Evolutionary conservation across 1,140 invertebrate genomes (phyloP), one percentile per base, ranked within the genome.

Genomic region (Dinoponera quadriceps): DNA sequence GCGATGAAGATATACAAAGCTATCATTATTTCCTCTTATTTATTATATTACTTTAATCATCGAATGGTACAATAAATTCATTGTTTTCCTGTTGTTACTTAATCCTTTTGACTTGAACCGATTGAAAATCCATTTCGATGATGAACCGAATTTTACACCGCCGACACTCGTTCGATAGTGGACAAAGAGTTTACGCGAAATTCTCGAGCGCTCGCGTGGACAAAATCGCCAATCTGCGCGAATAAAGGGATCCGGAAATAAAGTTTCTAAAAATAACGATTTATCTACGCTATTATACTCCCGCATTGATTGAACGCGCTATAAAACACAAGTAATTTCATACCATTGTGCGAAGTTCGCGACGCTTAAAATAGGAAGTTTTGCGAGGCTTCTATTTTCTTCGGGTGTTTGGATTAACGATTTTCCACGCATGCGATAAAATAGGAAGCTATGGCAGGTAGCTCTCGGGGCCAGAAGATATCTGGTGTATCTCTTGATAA

Each of bases 221-320:
- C 16, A 20, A 66, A 66, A 66, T 66, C 29, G 62, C 38, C 48
- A 77, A 77, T 66, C 48, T 66, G 65, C 7, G n/a, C 20, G 48
- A 66, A 57, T 75, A 54, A 65, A 66, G 38, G 29, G n/a, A n/a
- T 3, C 16, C n/a, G 48, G 38, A 54, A 77, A 77, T 77, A 66
- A 66, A 77, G 66, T 63, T 66, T 4, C 29, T 22, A 38, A 77
- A 77, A 77, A 66, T 49, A 63, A 29, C 74, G 66, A 77, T 77
- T 77, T 77, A 77, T 77, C 29, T 44, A 9, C 27, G 27, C 59
- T 38, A 77, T 77, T 77, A 44, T 66, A 77, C 22, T 66, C 4
- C 9, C 4, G 29, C 20, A 11, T 55, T 62, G 29, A 66, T 77
- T 33, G 49, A 44, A 18, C 62, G 5, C 48, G 7, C 25, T 38